Evolutionary conservation across 53 echinoderm and acorn worm genomes (phyloP), one percentile per base, ranked within the genome.

Genomic region (Arbacia lixula): DNA sequence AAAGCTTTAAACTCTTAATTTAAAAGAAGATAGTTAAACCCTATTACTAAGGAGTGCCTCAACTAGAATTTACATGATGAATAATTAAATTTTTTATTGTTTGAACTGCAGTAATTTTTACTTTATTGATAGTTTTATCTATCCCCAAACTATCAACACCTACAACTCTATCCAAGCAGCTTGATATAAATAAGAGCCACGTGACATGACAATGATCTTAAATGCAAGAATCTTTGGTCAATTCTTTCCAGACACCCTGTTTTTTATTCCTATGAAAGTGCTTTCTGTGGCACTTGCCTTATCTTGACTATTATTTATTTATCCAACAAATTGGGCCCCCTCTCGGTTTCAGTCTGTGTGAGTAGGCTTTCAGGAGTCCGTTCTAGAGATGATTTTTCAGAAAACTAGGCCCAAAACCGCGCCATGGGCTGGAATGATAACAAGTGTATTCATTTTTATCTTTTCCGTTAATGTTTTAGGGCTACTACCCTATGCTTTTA

Each of bases 1-100:
- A n/a, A 80, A 92, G 92, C 85, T 28, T 92, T 57, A 92, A 67
- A 85, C 92, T 92, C 92, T 92, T 92, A 82, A 92, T 88, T 67
- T 92, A 53, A 92, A 80, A 12, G 51, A 82, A 79, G 62, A 58
- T 5, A 36, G 36, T 53, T 33, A 67, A 22, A 20, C 21, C n/a
- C 68, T 68, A 37, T 60, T 64, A 85, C 52, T 69, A 78, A 72
- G 72, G 86, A 85, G 89, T 92, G 88, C 92, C 92, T 40, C 92
- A 92, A 81, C 27, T 92, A 85, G 88, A 92, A 22, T 37, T 92
- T 46, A 50, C 64, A 26, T 85, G 82, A 61, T 92, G 88, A 85
- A 24, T 88, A 36, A 20, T 83, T 9, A 87, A 83, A 19, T 82
- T 88, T 43, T 6, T 86, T 2, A 5, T 88, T 4, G 12, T 49